These are phyloP conservation scores for Caranx melampygus DNA, from an alignment of 2,113 vertebrate species.

Conservation along the genomic window DNA sequence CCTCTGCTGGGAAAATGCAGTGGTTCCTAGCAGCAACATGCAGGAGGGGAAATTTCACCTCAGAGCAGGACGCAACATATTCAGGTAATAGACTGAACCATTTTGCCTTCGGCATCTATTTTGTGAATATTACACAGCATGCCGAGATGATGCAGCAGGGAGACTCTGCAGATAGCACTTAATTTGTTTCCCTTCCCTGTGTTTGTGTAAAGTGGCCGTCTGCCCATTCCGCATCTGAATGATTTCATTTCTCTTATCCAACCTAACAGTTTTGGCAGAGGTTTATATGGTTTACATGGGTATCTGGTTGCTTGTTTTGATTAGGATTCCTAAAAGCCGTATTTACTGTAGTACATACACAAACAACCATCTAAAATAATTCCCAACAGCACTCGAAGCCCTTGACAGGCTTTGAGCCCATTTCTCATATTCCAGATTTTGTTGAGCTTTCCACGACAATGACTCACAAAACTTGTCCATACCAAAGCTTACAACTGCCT, in stretches of 20 bases:
- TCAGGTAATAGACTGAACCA: constrained; percentile 14
- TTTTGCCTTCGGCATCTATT: background rate
- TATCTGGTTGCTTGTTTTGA: constrained; percentile 53
- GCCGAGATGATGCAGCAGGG: constrained; percentile 15
- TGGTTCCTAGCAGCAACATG: background rate
- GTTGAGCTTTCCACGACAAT: background rate
- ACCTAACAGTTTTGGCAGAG: constrained; percentile 11
- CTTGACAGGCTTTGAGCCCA: background rate
- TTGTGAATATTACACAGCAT: background rate
- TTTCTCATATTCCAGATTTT: background rate
- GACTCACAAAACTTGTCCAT: background rate
- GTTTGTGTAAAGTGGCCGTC: constrained; percentile 43
- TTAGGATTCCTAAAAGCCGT: constrained; percentile 29
- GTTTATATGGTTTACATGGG: constrained; percentile 30
- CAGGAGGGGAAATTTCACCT: constrained; percentile 2
- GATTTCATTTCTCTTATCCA: constrained; percentile 37
- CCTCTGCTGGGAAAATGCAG: constrained; percentile 32
- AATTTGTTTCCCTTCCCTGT: constrained; percentile 22
- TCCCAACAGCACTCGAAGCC: background rate
- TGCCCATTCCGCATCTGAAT: constrained; percentile 30
- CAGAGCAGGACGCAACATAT: background rate
- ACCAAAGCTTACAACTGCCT: background rate
- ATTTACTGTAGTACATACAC: constrained; percentile 10
- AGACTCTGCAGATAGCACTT: background rate
- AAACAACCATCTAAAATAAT: constrained; percentile 35